Evolutionary conservation across 1,140 invertebrate genomes (phyloP).

Genomic region (Drosophila sp.): DNA sequence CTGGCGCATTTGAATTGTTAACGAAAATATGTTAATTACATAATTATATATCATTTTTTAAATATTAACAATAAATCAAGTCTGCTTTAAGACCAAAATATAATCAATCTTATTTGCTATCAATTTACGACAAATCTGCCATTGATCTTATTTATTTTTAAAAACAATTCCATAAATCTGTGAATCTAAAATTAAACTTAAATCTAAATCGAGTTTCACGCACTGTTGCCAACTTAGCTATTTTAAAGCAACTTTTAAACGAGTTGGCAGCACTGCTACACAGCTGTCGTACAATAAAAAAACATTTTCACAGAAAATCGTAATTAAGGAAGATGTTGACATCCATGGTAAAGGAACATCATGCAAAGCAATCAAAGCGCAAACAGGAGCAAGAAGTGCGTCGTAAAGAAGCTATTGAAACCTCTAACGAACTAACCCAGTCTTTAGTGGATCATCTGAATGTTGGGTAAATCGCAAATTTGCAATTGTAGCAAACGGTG

Average conservation of each 20-base stretch:
- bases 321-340: constrained; percentile 89
- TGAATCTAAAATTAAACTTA: too few relatives aligned
- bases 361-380: constrained; percentile 89
- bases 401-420: constrained; percentile 95
- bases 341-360: constrained; percentile 94
- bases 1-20: constrained; percentile 89
- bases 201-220: too few relatives aligned
- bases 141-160: too few relatives aligned
- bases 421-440: constrained; percentile 96
- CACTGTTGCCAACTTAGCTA: too few relatives aligned
- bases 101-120: neutral
- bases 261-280: too few relatives aligned
- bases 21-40: constrained; percentile 68
- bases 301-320: constrained; percentile 5
- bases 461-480: constrained; percentile 92
- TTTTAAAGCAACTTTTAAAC: too few relatives aligned
- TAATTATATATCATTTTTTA: constrained; percentile 9
- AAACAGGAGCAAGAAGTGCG: constrained; percentile 90
- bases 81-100: neutral
- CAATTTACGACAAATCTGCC: too few relatives aligned
- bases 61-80: constrained; percentile 11
- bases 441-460: constrained; percentile 98
- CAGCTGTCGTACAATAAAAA: neutral
- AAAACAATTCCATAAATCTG: too few relatives aligned
- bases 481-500: neutral